These are phyloP conservation scores for Nannoperca obscura DNA, from an alignment of 2,797 vertebrate species.

Conservation along the genomic window DNA sequence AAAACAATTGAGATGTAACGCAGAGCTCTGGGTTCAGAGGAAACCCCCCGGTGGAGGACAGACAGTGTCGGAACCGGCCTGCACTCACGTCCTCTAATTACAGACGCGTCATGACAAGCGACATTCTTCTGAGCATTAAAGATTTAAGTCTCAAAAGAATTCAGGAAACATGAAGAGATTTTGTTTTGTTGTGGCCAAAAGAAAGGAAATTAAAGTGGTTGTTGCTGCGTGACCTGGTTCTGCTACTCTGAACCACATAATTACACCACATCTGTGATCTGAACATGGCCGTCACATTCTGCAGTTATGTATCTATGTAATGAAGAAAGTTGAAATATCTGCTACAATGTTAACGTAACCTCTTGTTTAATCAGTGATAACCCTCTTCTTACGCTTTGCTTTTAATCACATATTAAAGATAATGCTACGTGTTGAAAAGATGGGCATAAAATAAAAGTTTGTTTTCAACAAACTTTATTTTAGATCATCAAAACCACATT, in stretches of 20 bases:
- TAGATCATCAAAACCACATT: background rate
- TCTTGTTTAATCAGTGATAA: background rate
- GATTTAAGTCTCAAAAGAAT: constrained; percentile 11
- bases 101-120: constrained; percentile 26
- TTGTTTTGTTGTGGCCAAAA: constrained; percentile 19
- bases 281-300: background rate
- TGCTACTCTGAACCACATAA: background rate
- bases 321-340: background rate
- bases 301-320: background rate
- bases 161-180: constrained; percentile 1
- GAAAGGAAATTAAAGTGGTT: background rate
- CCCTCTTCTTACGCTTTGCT: background rate
- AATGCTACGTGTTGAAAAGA: background rate
- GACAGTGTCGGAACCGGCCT: constrained; percentile 32
- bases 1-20: constrained; percentile 26
- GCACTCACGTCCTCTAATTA: constrained; percentile 34
- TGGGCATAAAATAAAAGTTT: background rate
- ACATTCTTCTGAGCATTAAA: constrained; percentile 33
- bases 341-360: background rate
- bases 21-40: constrained; percentile 16
- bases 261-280: background rate
- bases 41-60: background rate
- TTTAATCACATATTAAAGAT: background rate
- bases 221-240: background rate
- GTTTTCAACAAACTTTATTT: background rate